A percentile compares a stretch with the other conserved stretches of the same genome.
phyloP scores from a whole-genome alignment of 2,888 invertebrate genomes.

The Itoplectis maculator region DNA sequence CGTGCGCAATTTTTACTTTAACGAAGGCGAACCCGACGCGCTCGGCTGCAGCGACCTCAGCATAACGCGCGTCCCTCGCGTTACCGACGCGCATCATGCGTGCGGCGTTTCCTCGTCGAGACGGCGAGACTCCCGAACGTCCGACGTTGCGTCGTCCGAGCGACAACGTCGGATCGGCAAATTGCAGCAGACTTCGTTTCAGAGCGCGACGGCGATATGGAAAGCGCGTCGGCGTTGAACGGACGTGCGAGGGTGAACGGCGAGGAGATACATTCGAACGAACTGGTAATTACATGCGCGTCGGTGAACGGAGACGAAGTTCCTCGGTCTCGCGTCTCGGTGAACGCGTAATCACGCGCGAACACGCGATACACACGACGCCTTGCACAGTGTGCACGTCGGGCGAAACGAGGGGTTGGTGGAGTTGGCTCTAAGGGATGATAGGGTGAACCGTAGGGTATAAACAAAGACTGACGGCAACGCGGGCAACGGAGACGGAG shows the following conservation, averaged over 20 bases:
- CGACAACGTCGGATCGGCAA: constrained; percentile 66
- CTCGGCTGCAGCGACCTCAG: too few relatives aligned
- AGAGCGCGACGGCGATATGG: constrained; percentile 9
- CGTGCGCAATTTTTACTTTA: too few relatives aligned
- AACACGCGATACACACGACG: constrained; percentile 47
- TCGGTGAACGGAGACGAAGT: constrained; percentile 32
- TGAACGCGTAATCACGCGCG: constrained; percentile 50
- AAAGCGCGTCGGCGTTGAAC: constrained; percentile 1
- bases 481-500: too few relatives aligned
- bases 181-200: constrained; percentile 66
- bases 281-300: constrained; percentile 73
- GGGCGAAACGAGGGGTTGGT: constrained; percentile 3
- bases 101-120: constrained; percentile 6
- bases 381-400: too few relatives aligned
- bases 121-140: constrained; percentile 4
- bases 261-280: constrained; percentile 71
- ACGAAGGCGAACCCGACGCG: too few relatives aligned
- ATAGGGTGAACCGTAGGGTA: neutral
- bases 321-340: constrained; percentile 41
- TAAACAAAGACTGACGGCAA: constrained; percentile 3
- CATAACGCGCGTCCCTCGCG: too few relatives aligned
- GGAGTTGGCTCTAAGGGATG: constrained; percentile 12
- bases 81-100: neutral
- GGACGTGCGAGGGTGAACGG: constrained; percentile 15
- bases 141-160: constrained; percentile 5